Evolutionary conservation across 1,140 invertebrate genomes (phyloP), one percentile per base, ranked within the genome.

Genomic region (Penaeus japonicus): DNA sequence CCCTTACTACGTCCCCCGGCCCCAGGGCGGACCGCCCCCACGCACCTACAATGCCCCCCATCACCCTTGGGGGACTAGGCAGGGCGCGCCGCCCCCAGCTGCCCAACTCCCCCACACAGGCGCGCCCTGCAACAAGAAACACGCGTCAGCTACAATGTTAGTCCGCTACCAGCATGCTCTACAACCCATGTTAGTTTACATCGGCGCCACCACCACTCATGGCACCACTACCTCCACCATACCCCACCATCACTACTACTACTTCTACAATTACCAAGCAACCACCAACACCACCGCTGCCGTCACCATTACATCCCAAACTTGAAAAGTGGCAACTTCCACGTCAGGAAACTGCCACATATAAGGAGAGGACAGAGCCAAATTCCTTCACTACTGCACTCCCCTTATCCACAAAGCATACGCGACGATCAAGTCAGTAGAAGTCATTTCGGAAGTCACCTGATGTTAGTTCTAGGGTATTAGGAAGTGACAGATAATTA

Each of bases 71-170:
- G 75, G 87, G 70, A 80, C 75, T 84, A 35, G 82, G 75, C 87
- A 89, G 82, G 87, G 81, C 87, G 87, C 82, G 81, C 87, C 82
- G 82, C 35, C 81, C 87, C 87, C 75, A 77, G 77, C 79, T 73
- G 55, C 81, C 82, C 81, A 84, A 84, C 81, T 79, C 77, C 81
- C 81, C 81, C 20, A 65, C 82, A 81, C 85, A 79, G 62, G 87
- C 87, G 87, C 82, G 87, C 87, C 87, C 87, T 89, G 87, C 87
- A 89, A 89, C 70, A 79, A 89, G 87, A 89, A 84, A 89, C 75
- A 70, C 81, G 57, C 85, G 78, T 87, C 85, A 87, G 85, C 85
- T 87, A 87, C 54, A 81, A 55, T 47, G 77, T 87, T 80, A 85
- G 70, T 85, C 85, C 39, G 35, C 85, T 80, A 79, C 75, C 30